Evolutionary conservation across 2,113 vertebrate species (phyloP), one percentile per base, ranked within the genome.

Genomic region (Sebastes fasciatus): DNA sequence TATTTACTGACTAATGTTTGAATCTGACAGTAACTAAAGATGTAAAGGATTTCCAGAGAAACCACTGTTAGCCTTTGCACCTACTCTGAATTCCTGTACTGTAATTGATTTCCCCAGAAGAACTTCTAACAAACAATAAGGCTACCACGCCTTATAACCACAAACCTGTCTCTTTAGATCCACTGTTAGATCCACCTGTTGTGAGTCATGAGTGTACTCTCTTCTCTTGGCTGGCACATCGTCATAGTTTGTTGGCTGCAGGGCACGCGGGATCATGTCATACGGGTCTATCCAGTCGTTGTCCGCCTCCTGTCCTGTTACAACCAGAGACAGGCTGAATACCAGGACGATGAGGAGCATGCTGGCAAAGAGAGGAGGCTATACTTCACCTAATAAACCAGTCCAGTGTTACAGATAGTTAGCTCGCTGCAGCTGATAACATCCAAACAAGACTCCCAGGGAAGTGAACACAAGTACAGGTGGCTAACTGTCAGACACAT

Each of bases 211-310:
- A 8, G 0, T 83, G 55, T 91, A 64, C 40, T 78, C 86, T n/a
- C 92, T 92, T 82, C 94, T 92, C 89, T 95, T 94, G 34, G 92
- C 95, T 10, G 82, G 89, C 49, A 93, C 94, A 54, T 92, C 88
- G 16, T n/a, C 42, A 63, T 93, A 93, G 23, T 75, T 89, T 16
- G 21, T 26, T 1, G 80, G 19, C 94, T 96, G 72, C 16, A 26
- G 71, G 19, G 6, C 5, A n/a, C n/a, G n/a, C n/a, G n/a, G n/a
- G 1, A 95, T 48, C 95, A 95, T 94, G 52, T 96, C 94, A 6
- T 88, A 91, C 0, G 95, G 94, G 75, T 96, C 93, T 4, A 94
- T 43, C 95, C 95, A 95, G 5, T 89, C 93, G 5, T 94, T 26
- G 1, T 85, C 76, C 0, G 0, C 55, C 6, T 55, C 21, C 62